phyloP scores from a whole-genome alignment of 2,113 vertebrate species.

The Rhombomys opimus region DNA sequence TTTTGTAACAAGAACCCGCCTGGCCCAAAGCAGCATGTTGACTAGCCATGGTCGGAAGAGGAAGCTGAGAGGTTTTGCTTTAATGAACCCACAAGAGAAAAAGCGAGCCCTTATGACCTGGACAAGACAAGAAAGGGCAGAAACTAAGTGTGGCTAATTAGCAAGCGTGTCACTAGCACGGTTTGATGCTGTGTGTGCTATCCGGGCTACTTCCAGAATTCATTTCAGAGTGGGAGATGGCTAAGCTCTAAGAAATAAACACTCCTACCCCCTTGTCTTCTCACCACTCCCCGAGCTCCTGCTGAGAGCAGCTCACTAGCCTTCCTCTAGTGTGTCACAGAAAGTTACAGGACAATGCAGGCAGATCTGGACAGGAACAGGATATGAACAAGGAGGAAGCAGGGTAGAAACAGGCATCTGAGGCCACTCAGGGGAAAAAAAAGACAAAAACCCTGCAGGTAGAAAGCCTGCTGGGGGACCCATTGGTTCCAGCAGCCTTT shows the following conservation, averaged over 20 bases:
- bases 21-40: neutral
- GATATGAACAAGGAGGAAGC: neutral
- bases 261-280: neutral
- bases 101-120: neutral
- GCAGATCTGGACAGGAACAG: neutral
- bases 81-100: slow-evolving; percentile 31
- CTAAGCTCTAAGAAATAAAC: neutral
- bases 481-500: neutral
- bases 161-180: neutral
- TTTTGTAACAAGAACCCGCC: neutral
- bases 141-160: neutral
- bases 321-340: neutral
- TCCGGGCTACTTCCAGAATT: neutral
- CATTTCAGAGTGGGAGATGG: neutral
- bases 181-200: neutral
- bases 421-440: neutral
- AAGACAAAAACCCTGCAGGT: neutral
- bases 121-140: neutral
- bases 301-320: neutral
- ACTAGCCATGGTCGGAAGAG: neutral
- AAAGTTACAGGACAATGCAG: neutral
- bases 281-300: too few relatives aligned
- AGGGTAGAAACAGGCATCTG: neutral
- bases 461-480: neutral
- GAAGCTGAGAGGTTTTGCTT: slow-evolving; percentile 28